Base-by-base conservation (phyloP, 2,888 invertebrate species). In the Sycophila texana region DNA sequence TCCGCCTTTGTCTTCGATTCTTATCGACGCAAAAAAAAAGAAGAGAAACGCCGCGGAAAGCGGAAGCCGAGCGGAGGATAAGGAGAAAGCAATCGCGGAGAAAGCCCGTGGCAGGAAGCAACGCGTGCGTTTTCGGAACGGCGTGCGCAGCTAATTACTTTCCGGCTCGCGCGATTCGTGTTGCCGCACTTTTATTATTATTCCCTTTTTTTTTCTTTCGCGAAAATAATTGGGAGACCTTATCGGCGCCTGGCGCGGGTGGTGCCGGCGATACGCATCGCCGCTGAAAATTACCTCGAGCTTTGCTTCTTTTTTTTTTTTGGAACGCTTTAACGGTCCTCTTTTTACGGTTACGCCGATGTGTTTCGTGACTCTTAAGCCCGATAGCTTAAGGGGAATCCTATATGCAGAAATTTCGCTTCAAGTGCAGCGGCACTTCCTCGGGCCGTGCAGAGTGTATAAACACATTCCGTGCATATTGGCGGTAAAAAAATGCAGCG, bases 11-110 rank as follows among this genome's bases (percentile, higher is more conserved):
- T 66, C 51, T 74, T 77, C 4, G 70, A 77, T 74, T 13, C 60
- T 74, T 77, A 80, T 79, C 81, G 77, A 47, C 70, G 49, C 14
- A 67, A 60, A 71, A 71, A 26, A 18, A n/a, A 13, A 65, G 26
- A 58, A 5, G 49, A 68, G n/a, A 74, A 57, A 49, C 81, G 20
- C 14, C 20, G 20, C 57, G 4, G n/a, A 77, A 47, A 26, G 26
- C 60, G 51, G 53, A 39, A 47, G 60, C 13, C 55, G 20, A 22
- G 26, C 1, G 2, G 26, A 26, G 26, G 26, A 26, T 2, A 39
- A 39, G 39, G 39, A 39, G 39, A 39, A 39, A 7, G 39, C 39
- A 39, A 39, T 39, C 39, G 39, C 39, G 39, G 39, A 39, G 39
- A 39, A 39, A 39, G 39, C 39, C 39, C 39, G 39, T 39, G 39